These are phyloP conservation scores for Arctia plantaginis DNA, from an alignment of 2,888 invertebrate genomes.

Conservation along the genomic window DNA sequence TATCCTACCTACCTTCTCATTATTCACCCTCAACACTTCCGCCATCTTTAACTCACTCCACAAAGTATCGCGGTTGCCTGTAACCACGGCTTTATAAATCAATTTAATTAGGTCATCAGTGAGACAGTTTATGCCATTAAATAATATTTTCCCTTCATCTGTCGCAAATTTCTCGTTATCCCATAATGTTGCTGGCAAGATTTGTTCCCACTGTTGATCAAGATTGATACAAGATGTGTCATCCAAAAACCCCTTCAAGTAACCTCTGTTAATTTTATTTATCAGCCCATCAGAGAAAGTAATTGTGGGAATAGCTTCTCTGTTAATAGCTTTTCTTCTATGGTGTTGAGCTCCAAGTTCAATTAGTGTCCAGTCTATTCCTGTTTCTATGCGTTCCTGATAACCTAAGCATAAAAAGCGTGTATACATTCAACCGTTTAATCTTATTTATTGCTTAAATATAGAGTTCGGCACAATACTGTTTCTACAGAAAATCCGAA, in stretches of 20 bases:
- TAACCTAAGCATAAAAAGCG: slow-evolving; percentile 59
- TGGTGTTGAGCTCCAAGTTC: slow-evolving; percentile 67
- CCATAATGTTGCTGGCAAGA: slow-evolving; percentile 72
- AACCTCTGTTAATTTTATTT: slow-evolving; percentile 70
- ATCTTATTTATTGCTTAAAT: neutral
- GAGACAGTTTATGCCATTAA: slow-evolving; percentile 65
- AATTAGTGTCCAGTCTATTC: slow-evolving; percentile 71
- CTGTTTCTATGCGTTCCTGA: slow-evolving; percentile 72
- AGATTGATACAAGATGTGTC: slow-evolving; percentile 64
- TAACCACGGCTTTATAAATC: slow-evolving; percentile 65
- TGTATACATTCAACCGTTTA: neutral
- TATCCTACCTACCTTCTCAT: slow-evolving; percentile 42
- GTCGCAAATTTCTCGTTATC: slow-evolving; percentile 73
- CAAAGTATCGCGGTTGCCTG: slow-evolving; percentile 61
- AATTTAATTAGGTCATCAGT: slow-evolving; percentile 69
- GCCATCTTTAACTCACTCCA: slow-evolving; percentile 64
- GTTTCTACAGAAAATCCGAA: neutral
- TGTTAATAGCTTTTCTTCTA: slow-evolving; percentile 57
- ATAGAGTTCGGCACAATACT: neutral
- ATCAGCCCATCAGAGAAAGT: slow-evolving; percentile 69
- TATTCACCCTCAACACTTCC: slow-evolving; percentile 68
- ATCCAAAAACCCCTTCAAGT: slow-evolving; percentile 68
- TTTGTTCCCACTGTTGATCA: slow-evolving; percentile 71
- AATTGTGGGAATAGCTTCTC: slow-evolving; percentile 52
- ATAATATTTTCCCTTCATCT: slow-evolving; percentile 74